Base-by-base conservation (phyloP, 2,113 vertebrate genomes). In the Garra rufa region DNA sequence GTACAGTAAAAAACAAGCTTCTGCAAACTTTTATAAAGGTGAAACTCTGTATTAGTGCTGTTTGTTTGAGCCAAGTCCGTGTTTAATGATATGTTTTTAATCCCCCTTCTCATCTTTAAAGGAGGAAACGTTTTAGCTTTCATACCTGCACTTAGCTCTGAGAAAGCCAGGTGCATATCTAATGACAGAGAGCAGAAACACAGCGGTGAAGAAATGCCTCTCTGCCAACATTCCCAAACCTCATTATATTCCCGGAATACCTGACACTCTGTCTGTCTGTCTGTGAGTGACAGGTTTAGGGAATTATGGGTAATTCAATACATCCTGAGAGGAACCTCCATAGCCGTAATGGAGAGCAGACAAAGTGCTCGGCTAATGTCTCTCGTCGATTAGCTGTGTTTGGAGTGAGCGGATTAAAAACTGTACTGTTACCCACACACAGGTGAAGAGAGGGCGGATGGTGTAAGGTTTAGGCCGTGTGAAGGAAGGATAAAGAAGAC, bases 251-350 rank as follows among this genome's bases (percentile, higher is more conserved):
- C 34, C 11, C 3, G 46, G 73, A 82, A 88, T 84, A 63, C 73
- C 81, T 80, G 69, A 86, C 83, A 85, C 82, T 76, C n/a, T 19
- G 76, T 71, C 77, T 50, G 65, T 70, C 79, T 67, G 17, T 75
- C 75, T 19, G 63, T 61, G 69, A 83, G 34, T 88, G 87, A 85
- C 84, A 88, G 81, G 74, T 65, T 52, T 69, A 55, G 67, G 52
- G 74, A 82, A 86, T 86, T 79, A 82, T 81, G 57, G 65, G 86
- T 89, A 89, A 90, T 84, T 71, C 55, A 78, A 90, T 76, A 86
- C 83, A 81, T 86, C 83, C 85, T 84, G 89, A 83, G 34, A 82
- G 78, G 55, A 74, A 55, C 71, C 70, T 76, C 21, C 63, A 76
- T 71, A 84, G 74, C 79, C 57, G 75, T 85, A 90, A 86, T 83